Base-by-base conservation (phyloP, 2,888 invertebrate genomes). In the Archips xylosteana region DNA sequence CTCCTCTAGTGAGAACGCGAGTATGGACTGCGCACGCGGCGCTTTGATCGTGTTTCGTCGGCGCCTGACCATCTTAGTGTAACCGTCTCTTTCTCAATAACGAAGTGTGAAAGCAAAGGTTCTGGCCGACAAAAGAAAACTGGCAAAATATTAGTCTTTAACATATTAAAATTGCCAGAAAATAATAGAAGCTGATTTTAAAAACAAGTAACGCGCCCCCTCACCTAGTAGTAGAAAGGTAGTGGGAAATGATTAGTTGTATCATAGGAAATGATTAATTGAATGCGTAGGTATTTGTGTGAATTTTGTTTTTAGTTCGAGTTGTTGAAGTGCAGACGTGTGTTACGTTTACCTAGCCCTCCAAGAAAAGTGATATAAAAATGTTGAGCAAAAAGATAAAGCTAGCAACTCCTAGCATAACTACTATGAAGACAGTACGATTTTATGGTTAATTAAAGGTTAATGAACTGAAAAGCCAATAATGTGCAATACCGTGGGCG, bases 31-130 rank as follows among this genome's bases (percentile, higher is more conserved):
- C 77, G 68, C 63, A 59, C 76, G 84, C 85, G 84, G 85, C 80
- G 76, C 87, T 89, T 90, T 89, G 87, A 88, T 84, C 83, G 83
- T 80, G 85, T 83, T 80, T 78, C 81, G 81, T 83, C 81, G 82
- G 85, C 84, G 82, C 84, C 80, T 80, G 81, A 79, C 80, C 82
- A 82, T 79, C 82, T 76, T 6, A 39, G 75, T 70, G 67, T 66
- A 69, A 34, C 73, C 74, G 76, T 71, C 70, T 70, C 75, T 66
- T 76, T 74, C 70, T 75, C 59, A 71, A 64, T 51, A 68, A 32
- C 71, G 73, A 64, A 78, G 69, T 74, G 80, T 78, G 80, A 79
- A 57, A 10, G 4, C 32, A 32, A 32, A 57, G 32, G 57, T 9
- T 57, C 32, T 57, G 32, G 32, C 10, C 57, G 23, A 3, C 32